Percentiles rank a stretch among this genome's conserved stretches.
phyloP scores from a whole-genome alignment of 2,113 vertebrate genomes.

The Xenopus tropicalis region DNA sequence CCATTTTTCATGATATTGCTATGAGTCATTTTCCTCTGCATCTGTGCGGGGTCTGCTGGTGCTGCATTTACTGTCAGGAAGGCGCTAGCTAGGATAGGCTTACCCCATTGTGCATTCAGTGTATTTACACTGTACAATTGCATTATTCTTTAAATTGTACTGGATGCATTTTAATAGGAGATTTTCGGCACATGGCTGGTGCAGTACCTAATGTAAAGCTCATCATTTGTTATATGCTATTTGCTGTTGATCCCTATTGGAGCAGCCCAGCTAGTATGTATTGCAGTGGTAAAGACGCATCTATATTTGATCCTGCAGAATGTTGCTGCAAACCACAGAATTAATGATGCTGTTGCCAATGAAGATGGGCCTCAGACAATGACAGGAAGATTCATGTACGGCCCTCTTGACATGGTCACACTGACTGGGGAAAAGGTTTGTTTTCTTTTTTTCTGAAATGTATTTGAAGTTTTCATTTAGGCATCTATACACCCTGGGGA shows the following conservation, averaged over 20 bases:
- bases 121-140: too few relatives aligned
- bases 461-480: neutral
- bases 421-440: constrained; percentile 93
- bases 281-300: too few relatives aligned
- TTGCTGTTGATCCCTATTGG: too few relatives aligned
- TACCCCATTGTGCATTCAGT: neutral
- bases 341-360: constrained; percentile 83
- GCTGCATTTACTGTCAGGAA: rapidly evolving
- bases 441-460: neutral
- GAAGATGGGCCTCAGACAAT: constrained; percentile 87
- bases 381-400: constrained; percentile 92
- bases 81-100: rapidly evolving
- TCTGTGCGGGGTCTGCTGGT: neutral
- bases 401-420: constrained; percentile 96
- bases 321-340: constrained; percentile 91
- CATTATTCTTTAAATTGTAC: too few relatives aligned
- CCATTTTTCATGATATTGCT: neutral
- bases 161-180: too few relatives aligned
- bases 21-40: neutral
- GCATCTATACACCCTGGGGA: too few relatives aligned
- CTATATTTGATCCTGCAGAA: constrained; percentile 66
- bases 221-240: too few relatives aligned
- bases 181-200: too few relatives aligned
- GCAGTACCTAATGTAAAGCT: too few relatives aligned
- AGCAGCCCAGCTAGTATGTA: too few relatives aligned